Conservation (phyloP, 2,888 invertebrate genomes). For the Acrobasis suavella region DNA sequence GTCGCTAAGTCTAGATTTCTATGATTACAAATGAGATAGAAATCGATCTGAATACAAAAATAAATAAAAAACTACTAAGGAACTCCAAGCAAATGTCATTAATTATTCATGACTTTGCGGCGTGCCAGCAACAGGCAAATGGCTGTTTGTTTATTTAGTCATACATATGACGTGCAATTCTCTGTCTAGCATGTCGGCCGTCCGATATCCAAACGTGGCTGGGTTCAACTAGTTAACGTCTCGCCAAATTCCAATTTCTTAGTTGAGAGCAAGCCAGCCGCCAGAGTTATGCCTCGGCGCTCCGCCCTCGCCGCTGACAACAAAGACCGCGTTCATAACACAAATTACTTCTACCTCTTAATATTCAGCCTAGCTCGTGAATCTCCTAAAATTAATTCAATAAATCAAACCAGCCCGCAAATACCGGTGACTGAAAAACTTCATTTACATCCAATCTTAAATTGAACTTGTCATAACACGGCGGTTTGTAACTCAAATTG, state of each 20-base stretch:
- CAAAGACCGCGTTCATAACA: constrained; percentile 68
- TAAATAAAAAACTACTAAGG: too few species aligned
- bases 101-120: not conserved
- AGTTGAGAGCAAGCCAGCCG: constrained; percentile 36
- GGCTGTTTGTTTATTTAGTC: not conserved
- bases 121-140: constrained; percentile 3
- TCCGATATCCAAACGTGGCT: constrained; percentile 39
- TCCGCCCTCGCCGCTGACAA: constrained; percentile 55
- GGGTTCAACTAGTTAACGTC: constrained; percentile 48
- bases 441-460: constrained; percentile 57
- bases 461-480: constrained; percentile 52
- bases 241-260: constrained; percentile 52
- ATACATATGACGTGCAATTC: constrained; percentile 17
- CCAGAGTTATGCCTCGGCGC: constrained; percentile 56
- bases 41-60: not conserved
- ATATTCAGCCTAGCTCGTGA: constrained; percentile 66
- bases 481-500: constrained; percentile 47
- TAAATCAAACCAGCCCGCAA: constrained; percentile 66
- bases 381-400: constrained; percentile 76
- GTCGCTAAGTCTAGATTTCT: not conserved
- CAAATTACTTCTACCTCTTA: constrained; percentile 72
- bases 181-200: constrained; percentile 24
- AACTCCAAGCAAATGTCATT: not conserved
- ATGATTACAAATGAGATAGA: not conserved
- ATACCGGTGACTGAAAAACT: constrained; percentile 60